Base-by-base conservation (phyloP, 2,113 vertebrate genomes). In the Elachura formosa region DNA sequence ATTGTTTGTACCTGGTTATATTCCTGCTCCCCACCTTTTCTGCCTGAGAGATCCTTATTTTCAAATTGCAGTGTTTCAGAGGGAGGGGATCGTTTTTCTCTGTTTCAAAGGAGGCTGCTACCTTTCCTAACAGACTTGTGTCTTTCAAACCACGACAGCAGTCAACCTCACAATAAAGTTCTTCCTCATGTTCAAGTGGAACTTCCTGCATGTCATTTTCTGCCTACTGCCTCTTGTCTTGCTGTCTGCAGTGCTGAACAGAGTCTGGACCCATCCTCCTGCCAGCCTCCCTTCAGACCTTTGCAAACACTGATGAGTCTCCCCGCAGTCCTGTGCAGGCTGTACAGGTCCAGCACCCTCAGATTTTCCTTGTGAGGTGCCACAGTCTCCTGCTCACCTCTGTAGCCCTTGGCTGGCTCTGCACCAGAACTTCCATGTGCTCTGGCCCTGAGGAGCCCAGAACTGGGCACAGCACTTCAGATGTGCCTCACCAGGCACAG, bases 261-360 rank as follows among this genome's bases (percentile, higher is more conserved):
- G 21, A 10, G 55, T 38, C 8, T 36, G 33, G 33, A 13, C 45
- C 56, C 26, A 36, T 36, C 55, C 33, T 25, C 6, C 46, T 10
- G 38, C 21, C 16, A 31, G 6, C 33, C 46, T 61, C 8, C 38
- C 25, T 45, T 52, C 67, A 62, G 46, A 21, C 36, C n/a, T 28
- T 31, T 8, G 10, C 7, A 4, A 5, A 12, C 36, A 24, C 0
- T 12, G 54, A 24, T 12, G 36, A 24, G 31, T n/a, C 25, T 11
- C n/a, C 22, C 34, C 49, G 38, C 40, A 46, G 51, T 21, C 62
- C 31, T 26, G 51, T 36, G 22, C 41, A 21, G 62, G 62, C 49
- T 55, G 62, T 36, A 25, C 40, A 79, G 25, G 43, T 19, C 54
- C 55, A 51, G 45, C 20, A 51, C 38, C 46, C 36, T 36, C 45